Conservation (phyloP, 2,888 invertebrate genomes). For the Prosopocoilus inquinatus region DNA sequence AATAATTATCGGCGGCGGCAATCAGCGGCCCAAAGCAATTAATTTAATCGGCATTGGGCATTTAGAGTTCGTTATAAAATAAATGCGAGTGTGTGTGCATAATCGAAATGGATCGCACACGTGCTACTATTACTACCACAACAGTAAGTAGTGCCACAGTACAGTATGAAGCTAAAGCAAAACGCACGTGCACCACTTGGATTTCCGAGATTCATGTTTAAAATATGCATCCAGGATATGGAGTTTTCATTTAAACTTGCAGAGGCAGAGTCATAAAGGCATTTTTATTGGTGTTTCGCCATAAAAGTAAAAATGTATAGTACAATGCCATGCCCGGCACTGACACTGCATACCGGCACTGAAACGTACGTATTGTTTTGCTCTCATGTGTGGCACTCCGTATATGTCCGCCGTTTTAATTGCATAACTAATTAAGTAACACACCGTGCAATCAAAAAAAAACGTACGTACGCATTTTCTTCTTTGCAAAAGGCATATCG, state of each 20-base stretch:
- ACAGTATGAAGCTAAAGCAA: constrained; percentile 6
- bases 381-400: constrained; percentile 6
- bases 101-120: constrained; percentile 9
- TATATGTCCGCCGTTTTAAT: too few relatives aligned
- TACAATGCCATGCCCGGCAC: constrained; percentile 32
- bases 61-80: not conserved
- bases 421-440: too few relatives aligned
- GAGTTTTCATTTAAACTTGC: constrained; percentile 32
- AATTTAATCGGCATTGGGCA: not conserved
- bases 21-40: not conserved
- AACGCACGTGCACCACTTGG: constrained; percentile 14
- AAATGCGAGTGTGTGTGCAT: not conserved
- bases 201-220: constrained; percentile 31
- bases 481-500: too few relatives aligned
- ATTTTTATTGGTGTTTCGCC: constrained; percentile 37
- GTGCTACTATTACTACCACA: too few relatives aligned
- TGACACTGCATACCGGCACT: constrained; percentile 30
- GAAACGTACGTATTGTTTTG: constrained; percentile 27
- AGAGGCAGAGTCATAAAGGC: constrained; percentile 33
- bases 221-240: constrained; percentile 34
- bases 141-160: too few relatives aligned
- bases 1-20: not conserved
- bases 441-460: too few relatives aligned
- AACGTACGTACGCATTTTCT: too few relatives aligned
- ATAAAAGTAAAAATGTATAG: constrained; percentile 37